Evolutionary conservation across 2,797 vertebrate species (phyloP).

Genomic region (Vireo griseus): DNA sequence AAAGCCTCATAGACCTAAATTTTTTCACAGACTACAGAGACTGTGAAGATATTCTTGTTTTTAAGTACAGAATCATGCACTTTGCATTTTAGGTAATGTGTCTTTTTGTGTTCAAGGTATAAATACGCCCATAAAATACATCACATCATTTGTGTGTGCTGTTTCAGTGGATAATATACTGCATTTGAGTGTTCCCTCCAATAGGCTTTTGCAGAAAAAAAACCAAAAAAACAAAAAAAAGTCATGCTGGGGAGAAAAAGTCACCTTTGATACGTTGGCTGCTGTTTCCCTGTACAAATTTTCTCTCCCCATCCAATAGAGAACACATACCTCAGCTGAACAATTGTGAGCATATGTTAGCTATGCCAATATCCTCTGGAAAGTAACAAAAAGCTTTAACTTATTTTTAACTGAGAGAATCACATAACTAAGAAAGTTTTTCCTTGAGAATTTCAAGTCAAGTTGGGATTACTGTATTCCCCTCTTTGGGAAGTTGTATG

Average conservation of each 20-base stretch:
- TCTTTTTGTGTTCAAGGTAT: neutral
- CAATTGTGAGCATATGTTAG: constrained; percentile 33
- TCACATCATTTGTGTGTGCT: neutral
- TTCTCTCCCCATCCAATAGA: constrained; percentile 27
- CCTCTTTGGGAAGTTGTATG: constrained; percentile 35
- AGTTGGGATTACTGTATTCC: constrained; percentile 26
- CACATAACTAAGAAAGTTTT: neutral
- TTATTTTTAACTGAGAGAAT: constrained; percentile 44
- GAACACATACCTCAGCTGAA: constrained; percentile 43
- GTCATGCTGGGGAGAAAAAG: neutral
- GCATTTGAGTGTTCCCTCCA: neutral
- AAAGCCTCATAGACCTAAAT: neutral
- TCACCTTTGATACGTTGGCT: neutral
- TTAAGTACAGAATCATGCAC: neutral
- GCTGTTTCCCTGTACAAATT: constrained; percentile 2
- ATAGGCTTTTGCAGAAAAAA: neutral
- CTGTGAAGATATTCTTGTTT: neutral
- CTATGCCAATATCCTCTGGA: constrained; percentile 46
- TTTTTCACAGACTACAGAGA: neutral
- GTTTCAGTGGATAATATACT: neutral
- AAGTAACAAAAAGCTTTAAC: constrained; percentile 46
- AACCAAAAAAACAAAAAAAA: neutral
- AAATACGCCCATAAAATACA: neutral
- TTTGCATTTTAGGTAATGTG: neutral
- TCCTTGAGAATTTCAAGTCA: constrained; percentile 34